A percentile compares a stretch with the other conserved stretches of the same genome.
Evolutionary conservation across 2,113 vertebrate genomes (phyloP).

Genomic region (Amblyornis subalaris): DNA sequence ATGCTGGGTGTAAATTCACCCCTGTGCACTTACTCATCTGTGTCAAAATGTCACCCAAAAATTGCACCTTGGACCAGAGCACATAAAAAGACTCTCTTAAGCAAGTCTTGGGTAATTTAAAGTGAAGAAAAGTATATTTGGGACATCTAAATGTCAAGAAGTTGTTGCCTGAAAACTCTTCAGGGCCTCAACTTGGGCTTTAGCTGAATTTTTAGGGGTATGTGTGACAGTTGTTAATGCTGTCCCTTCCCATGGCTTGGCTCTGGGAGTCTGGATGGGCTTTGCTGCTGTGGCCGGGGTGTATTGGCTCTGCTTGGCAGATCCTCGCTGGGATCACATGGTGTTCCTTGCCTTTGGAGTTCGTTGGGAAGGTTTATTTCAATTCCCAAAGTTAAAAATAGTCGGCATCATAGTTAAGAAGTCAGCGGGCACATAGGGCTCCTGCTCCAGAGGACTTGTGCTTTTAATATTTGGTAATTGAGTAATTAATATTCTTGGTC

Average conservation of each 20-base stretch:
- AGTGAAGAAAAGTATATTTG: not conserved
- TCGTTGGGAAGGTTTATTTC: not conserved
- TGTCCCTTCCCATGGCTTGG: accelerated
- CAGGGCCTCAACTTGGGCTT: accelerated
- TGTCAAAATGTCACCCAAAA: not conserved
- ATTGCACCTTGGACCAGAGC: accelerated
- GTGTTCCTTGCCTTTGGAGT: not conserved
- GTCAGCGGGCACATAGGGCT: accelerated
- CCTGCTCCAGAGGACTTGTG: not conserved
- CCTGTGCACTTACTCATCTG: not conserved
- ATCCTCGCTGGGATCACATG: not conserved
- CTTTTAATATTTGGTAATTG: not conserved
- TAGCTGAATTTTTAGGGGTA: not conserved
- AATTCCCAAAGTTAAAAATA: slow-evolving; percentile 15
- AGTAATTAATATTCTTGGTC: not conserved
- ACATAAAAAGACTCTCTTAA: accelerated
- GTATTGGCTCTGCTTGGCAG: not conserved
- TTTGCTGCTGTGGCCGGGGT: not conserved
- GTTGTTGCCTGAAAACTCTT: not conserved
- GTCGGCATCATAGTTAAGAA: not conserved
- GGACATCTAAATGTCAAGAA: accelerated
- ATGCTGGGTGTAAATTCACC: not conserved
- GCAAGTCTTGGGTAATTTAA: not conserved
- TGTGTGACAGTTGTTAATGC: not conserved
- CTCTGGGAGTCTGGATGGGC: not conserved